These are phyloP conservation scores for Thaumetopoea pityocampa DNA, from an alignment of 1,140 invertebrate species.

Conservation along the genomic window DNA sequence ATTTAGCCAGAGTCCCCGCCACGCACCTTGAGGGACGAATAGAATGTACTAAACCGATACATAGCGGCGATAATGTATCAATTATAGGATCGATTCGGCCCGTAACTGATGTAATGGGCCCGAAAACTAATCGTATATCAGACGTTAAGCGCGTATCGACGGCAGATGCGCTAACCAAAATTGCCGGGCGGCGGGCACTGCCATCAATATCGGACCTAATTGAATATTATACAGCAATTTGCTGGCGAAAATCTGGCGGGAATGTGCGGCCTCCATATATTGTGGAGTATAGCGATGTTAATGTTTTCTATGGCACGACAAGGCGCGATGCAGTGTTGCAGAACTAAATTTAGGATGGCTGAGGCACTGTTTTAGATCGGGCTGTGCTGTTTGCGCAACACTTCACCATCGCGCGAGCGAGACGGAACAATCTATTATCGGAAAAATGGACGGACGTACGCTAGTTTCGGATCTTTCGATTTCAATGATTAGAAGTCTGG, in stretches of 20 bases:
- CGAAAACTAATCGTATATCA: conserved; percentile 72
- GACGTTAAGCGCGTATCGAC: conserved; percentile 37
- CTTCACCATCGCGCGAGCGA: conserved; percentile 36
- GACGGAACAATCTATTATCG: conserved; percentile 64
- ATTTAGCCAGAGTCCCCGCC: conserved; percentile 48
- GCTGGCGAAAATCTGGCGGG: conserved; percentile 66
- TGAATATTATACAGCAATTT: conserved; percentile 73
- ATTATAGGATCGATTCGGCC: conserved; percentile 12
- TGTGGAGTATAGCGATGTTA: conserved; percentile 52
- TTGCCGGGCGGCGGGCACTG: conserved; percentile 43
- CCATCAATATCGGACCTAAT: conserved; percentile 71
- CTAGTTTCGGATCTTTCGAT: conserved; percentile 21
- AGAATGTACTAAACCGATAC: conserved; percentile 27
- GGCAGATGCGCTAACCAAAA: conserved; percentile 67
- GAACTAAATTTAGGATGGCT: conserved; percentile 67
- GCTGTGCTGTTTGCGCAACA: conserved; percentile 63
- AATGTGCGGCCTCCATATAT: conserved; percentile 68
- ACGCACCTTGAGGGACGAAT: conserved; percentile 51
- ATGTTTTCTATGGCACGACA: conserved; percentile 65
- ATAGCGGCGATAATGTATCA: conserved; percentile 31
- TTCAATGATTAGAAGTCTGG: conserved; percentile 2
- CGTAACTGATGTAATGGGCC: conserved; percentile 8
- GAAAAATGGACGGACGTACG: conserved; percentile 54
- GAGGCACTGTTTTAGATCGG: conserved; percentile 53
- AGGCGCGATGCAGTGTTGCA: conserved; percentile 65